These are phyloP conservation scores for Pseudomyrmex pallidus DNA, from an alignment of 1,140 invertebrate species.

Conservation along the genomic window DNA sequence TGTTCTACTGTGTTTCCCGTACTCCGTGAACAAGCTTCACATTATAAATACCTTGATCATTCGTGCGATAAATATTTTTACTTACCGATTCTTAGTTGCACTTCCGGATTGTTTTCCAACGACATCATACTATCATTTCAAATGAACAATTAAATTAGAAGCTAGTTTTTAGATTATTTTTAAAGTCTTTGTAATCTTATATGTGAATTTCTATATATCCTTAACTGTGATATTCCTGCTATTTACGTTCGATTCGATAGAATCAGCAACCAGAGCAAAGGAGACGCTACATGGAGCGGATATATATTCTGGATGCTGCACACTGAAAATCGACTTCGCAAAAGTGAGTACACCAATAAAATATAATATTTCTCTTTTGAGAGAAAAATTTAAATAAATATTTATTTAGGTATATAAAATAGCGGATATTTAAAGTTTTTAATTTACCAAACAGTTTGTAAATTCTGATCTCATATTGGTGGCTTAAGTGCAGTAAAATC, in stretches of 20 bases:
- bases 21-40: too few relatives aligned
- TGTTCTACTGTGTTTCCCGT: neutral
- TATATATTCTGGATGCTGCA: slow-evolving; percentile 99
- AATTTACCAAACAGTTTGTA: too few relatives aligned
- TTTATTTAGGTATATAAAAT: too few relatives aligned
- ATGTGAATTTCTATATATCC: slow-evolving; percentile 75
- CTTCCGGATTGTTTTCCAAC: too few relatives aligned
- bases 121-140: neutral
- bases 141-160: neutral
- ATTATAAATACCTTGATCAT: neutral
- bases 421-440: too few relatives aligned
- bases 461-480: too few relatives aligned
- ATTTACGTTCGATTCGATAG: slow-evolving; percentile 96
- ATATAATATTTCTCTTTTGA: neutral
- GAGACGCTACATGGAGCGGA: slow-evolving; percentile 98
- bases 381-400: slow-evolving; percentile 22
- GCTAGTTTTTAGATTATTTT: neutral
- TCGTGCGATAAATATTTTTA: neutral
- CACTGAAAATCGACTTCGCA: slow-evolving; percentile 99
- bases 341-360: slow-evolving; percentile 91
- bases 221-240: slow-evolving; percentile 85
- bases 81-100: neutral
- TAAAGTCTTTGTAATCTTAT: neutral
- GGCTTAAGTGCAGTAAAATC: too few relatives aligned
- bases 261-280: slow-evolving; percentile 97